Conservation (phyloP, 1,140 invertebrate genomes). For the Zaprionus davidi region DNA sequence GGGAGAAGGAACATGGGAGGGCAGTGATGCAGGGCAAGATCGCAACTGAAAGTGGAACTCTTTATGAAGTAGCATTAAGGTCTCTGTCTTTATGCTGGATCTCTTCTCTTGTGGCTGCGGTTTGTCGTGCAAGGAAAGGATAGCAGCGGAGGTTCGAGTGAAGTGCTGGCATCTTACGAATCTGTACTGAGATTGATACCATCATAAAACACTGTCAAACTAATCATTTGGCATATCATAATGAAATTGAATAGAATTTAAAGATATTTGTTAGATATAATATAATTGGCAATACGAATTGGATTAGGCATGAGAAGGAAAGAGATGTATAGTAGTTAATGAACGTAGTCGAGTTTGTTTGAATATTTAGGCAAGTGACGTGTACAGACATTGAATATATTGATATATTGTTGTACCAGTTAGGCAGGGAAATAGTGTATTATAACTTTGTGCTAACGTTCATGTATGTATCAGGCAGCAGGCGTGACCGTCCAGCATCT, state of each 20-base stretch:
- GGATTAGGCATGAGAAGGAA: background rate
- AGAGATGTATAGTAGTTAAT: too few species aligned
- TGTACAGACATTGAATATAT: too few species aligned
- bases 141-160: background rate
- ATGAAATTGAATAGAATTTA: background rate
- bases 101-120: background rate
- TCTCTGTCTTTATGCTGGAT: conserved; percentile 29
- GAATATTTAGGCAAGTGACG: too few species aligned
- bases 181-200: background rate
- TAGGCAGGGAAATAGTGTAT: too few species aligned
- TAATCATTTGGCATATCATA: background rate
- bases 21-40: conserved; percentile 5
- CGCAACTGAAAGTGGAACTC: conserved; percentile 58
- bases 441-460: too few species aligned
- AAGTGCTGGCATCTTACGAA: background rate
- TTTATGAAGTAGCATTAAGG: conserved; percentile 27
- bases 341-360: too few species aligned
- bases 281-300: background rate
- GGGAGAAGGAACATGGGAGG: too few species aligned
- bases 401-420: too few species aligned
- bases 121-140: background rate
- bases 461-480: too few species aligned
- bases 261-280: background rate
- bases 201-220: background rate
- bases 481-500: too few species aligned